Conservation (phyloP, 92 coral and sea anemone genomes). For the Porites rus region DNA sequence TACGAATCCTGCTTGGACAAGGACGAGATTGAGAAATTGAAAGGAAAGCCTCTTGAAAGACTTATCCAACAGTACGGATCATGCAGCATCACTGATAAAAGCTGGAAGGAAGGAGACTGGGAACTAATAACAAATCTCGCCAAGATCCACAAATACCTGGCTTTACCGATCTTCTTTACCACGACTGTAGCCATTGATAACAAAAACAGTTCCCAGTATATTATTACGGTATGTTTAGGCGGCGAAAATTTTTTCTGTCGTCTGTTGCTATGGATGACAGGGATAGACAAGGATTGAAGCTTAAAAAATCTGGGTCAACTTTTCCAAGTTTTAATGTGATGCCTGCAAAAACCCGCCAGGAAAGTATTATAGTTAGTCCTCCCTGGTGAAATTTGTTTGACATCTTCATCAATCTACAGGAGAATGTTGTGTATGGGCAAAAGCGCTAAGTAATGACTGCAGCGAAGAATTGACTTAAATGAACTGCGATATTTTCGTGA, state of each 20-base stretch:
- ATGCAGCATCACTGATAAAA: constrained; percentile 82
- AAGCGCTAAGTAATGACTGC: too few species aligned
- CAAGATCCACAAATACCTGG: constrained; percentile 70
- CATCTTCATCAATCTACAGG: too few species aligned
- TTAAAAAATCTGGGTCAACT: too few species aligned
- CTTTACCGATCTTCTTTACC: constrained; percentile 56
- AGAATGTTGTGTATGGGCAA: too few species aligned
- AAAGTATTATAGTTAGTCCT: too few species aligned
- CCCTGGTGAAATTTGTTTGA: too few species aligned
- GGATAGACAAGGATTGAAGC: too few species aligned
- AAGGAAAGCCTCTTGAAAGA: constrained; percentile 64
- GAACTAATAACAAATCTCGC: constrained; percentile 66
- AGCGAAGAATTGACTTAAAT: too few species aligned
- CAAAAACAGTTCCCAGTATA: constrained; percentile 73
- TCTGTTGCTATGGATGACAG: neutral
- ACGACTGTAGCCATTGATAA: constrained; percentile 59
- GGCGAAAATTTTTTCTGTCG: too few species aligned
- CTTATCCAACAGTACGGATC: constrained; percentile 79
- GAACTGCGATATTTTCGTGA: too few species aligned
- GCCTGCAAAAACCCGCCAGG: too few species aligned
- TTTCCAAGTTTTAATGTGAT: too few species aligned
- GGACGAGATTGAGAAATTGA: constrained; percentile 68
- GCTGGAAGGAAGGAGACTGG: constrained; percentile 82
- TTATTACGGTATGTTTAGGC: constrained; percentile 62
- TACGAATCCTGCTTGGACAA: constrained; percentile 87